phyloP scores from a whole-genome alignment of 2,888 invertebrate genomes.

The Cristatella mucedo region DNA sequence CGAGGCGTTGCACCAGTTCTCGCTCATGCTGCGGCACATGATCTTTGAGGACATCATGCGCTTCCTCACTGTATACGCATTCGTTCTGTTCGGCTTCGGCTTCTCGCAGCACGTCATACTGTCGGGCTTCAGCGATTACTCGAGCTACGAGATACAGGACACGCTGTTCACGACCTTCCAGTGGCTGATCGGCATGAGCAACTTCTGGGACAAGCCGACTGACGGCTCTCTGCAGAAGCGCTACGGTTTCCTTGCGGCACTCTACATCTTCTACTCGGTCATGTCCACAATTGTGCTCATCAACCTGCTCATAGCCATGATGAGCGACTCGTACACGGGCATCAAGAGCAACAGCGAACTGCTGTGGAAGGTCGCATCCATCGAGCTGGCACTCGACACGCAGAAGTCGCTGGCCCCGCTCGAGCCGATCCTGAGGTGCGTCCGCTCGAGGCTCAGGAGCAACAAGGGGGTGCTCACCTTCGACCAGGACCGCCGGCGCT shows the following conservation, averaged over 20 bases:
- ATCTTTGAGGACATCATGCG: conserved; percentile 26
- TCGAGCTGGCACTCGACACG: no score
- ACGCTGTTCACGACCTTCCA: conserved; percentile 30
- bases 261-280: conserved; percentile 28
- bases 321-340: conserved; percentile 27
- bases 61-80: conserved; percentile 28
- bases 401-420: no score
- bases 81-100: conserved; percentile 29
- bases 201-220: conserved; percentile 14
- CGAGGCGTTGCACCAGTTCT: conserved; percentile 28
- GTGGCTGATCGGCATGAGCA: conserved; percentile 31
- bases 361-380: conserved; percentile 29
- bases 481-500: no score
- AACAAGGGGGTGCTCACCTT: no score
- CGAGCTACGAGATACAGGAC: conserved; percentile 10
- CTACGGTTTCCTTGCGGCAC: conserved; percentile 17
- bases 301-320: conserved; percentile 30
- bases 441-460: no score
- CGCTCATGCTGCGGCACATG: conserved; percentile 31
- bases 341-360: conserved; percentile 21
- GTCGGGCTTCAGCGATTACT: conserved; percentile 15
- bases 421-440: no score
- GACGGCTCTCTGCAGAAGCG: conserved; percentile 15
- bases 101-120: conserved; percentile 28
- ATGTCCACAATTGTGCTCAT: conserved; percentile 23